Evolutionary conservation across 1,140 invertebrate genomes (phyloP), one percentile per base, ranked within the genome.

Genomic region (Adoxophyes honmai): DNA sequence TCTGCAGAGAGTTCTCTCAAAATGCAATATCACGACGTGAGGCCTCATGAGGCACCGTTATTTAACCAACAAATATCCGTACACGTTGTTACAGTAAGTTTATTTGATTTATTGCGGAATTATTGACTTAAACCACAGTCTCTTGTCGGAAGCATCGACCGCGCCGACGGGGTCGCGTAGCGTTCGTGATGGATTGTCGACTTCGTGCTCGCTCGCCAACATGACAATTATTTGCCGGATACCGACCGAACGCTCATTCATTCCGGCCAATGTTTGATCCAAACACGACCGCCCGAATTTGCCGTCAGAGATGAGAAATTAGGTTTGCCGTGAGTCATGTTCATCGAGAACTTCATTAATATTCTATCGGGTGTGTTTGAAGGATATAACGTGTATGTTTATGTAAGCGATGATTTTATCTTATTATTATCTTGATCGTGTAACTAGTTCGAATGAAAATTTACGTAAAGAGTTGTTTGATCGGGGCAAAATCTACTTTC

Each of bases 101-200:
- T n/a, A 39, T 48, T 60, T 28, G 34, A 52, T 60, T 59, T 57
- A 61, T 57, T 56, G 55, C 57, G 60, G 9, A 34, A 44, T 34
- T 54, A 11, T 10, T 62, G 8, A 18, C 57, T 66, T 66, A 57
- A 15, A 14, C 57, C 55, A 35, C 21, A 7, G 36, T 52, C 34
- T 52, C 34, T 33, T 58, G 59, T 62, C 60, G 66, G 64, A 68
- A 68, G 54, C 56, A 57, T 59, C 52, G 42, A 59, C 60, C 55
- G 59, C 55, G 38, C 39, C 51, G 55, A 55, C 38, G 39, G 58
- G 57, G 59, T 55, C 51, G 48, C 38, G 34, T 44, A 21, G 11
- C 62, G 13, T 34, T 21, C 52, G 58, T 60, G 52, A 55, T 60
- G 58, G 52, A 60, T 51, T 51, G 11, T 35, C 36, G 14, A 33